Evolutionary conservation across 1,140 invertebrate genomes (phyloP).

Genomic region (Drosophila parvula): DNA sequence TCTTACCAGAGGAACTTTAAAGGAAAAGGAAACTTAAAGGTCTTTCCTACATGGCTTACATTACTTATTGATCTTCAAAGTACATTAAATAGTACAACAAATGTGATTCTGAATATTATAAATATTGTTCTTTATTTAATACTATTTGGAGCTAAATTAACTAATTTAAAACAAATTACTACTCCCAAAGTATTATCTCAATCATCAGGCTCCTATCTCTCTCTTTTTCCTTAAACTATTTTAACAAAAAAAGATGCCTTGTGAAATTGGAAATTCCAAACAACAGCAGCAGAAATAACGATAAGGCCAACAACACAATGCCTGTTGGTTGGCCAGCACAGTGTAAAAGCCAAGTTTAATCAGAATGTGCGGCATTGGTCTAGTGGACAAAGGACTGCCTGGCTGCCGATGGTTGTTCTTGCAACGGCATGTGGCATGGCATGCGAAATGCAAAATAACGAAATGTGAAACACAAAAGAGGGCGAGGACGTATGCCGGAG

Average conservation of each 20-base stretch:
- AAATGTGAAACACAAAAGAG: conserved; percentile 9
- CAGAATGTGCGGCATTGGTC: conserved; percentile 60
- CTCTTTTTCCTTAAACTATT: neutral
- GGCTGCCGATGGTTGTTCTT: conserved; percentile 1
- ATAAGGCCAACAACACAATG: conserved; percentile 49
- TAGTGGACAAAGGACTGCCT: conserved; percentile 19
- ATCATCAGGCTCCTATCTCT: neutral
- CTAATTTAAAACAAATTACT: neutral
- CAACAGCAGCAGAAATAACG: conserved; percentile 25
- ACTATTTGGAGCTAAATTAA: too few species aligned
- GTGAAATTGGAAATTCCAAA: conserved; percentile 44
- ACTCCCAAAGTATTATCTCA: neutral
- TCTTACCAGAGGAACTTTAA: neutral
- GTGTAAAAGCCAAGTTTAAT: conserved; percentile 80
- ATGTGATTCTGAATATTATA: neutral
- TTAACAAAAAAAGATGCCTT: neutral
- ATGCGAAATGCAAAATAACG: conserved; percentile 17
- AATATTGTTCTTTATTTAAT: neutral
- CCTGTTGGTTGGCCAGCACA: conserved; percentile 44
- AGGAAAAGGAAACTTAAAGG: neutral
- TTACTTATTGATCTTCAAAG: neutral
- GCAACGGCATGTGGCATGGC: conserved; percentile 25
- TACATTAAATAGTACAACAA: neutral
- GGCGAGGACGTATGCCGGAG: conserved; percentile 8
- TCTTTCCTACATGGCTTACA: fast-evolving